These are phyloP conservation scores for Pseudomyrmex dendroicus DNA, from an alignment of 1,140 invertebrate species.

Conservation along the genomic window DNA sequence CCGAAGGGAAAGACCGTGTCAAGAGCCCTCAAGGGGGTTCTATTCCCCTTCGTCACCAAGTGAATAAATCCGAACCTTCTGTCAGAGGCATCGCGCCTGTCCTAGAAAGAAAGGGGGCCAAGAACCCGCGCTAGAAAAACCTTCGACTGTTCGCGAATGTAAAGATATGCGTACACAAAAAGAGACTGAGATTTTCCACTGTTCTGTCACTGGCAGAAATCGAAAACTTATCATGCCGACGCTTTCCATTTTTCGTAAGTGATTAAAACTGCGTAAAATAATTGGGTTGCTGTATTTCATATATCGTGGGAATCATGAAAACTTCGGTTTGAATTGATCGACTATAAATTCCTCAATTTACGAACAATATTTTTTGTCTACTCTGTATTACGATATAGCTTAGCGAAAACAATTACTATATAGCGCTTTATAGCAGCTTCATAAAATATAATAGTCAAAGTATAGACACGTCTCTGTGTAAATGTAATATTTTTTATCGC, in stretches of 20 bases:
- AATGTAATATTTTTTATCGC: no score
- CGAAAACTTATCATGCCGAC: slow-evolving; percentile 54
- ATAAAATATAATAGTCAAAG: background rate
- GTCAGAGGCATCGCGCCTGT: slow-evolving; percentile 52
- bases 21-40: background rate
- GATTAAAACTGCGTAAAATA: slow-evolving; percentile 44
- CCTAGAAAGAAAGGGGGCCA: slow-evolving; percentile 25
- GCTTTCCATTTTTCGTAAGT: slow-evolving; percentile 25
- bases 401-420: background rate
- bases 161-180: slow-evolving; percentile 62
- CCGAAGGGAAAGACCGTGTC: slow-evolving; percentile 6
- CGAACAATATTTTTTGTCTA: background rate
- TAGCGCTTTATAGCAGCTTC: background rate
- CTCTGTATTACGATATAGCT: background rate
- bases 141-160: background rate
- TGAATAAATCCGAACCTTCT: slow-evolving; percentile 59
- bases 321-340: background rate
- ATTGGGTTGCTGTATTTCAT: slow-evolving; percentile 33
- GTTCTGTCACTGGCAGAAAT: slow-evolving; percentile 64
- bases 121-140: slow-evolving; percentile 44
- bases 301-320: background rate
- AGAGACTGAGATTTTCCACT: slow-evolving; percentile 18
- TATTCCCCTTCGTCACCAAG: slow-evolving; percentile 58
- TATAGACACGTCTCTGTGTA: no score
- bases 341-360: background rate